Evolutionary conservation across 2,888 invertebrate genomes (phyloP), one percentile per base, ranked within the genome.

Genomic region (Sclerodermus sp.): DNA sequence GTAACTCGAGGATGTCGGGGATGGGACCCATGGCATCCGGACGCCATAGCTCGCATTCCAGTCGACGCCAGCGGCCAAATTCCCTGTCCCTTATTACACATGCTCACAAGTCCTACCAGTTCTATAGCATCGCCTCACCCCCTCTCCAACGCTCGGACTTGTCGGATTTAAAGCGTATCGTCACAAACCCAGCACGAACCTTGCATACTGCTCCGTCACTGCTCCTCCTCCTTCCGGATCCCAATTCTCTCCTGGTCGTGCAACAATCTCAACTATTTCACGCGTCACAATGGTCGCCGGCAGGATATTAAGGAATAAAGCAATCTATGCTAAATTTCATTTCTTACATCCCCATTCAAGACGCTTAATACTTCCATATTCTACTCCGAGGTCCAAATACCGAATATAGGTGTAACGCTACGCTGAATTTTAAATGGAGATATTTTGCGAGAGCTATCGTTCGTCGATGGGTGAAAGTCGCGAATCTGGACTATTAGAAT

Each of bases 41-140:
- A 57, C 58, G 54, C 55, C 64, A 67, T 69, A 63, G 52, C 56
- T 58, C 52, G 60, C 60, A 72, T 71, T 67, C 68, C 70, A 59
- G 63, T 51, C 60, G 62, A 67, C 65, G 63, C 69, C 66, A 62
- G 60, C 53, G 42, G 49, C 58, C 55, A 53, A 60, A 67, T 67
- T 64, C 62, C 43, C 57, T 54, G 47, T 18, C 49, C 55, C 60
- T 58, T 65, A 65, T 68, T 67, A 67, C 61, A 64, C 59, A 63
- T 64, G 66, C 66, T 66, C 57, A 54, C 49, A 57, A 59, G 49
- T 52, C 49, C 55, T 51, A 53, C 56, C 53, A 23, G 4, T 8
- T 5, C 23, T 8, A 23, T n/a, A 16, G 12, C 40, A 14, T 39
- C 14, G 12, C 31, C 43, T 42, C 40, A 32, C 36, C 42, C 45